A percentile compares a stretch with the other conserved stretches of the same genome.
Conservation (phyloP, 2,113 vertebrate species). For the Guaruba guarouba region DNA sequence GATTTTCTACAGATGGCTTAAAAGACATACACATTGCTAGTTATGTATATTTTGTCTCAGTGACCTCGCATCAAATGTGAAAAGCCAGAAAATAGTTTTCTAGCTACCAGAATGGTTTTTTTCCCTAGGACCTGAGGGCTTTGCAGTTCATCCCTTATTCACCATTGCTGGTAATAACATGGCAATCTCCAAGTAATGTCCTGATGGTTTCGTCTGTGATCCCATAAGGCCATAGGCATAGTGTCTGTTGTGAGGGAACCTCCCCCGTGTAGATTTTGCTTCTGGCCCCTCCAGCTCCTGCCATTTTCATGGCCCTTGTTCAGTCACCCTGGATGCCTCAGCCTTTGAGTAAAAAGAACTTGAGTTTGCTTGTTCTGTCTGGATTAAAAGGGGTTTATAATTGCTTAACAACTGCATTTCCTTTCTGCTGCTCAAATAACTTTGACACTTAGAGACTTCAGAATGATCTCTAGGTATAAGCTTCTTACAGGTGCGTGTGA, state of each 20-base stretch:
- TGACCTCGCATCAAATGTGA: not conserved
- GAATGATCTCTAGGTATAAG: not conserved
- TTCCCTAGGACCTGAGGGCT: not conserved
- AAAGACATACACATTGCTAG: not conserved
- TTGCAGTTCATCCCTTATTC: not conserved
- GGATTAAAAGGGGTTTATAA: not conserved
- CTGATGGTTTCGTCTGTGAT: not conserved
- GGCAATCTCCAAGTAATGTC: not conserved
- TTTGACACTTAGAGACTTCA: not conserved
- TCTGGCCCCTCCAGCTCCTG: not conserved
- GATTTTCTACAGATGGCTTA: not conserved
- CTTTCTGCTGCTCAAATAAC: not conserved
- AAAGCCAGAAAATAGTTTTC: not conserved
- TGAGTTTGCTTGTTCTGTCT: not conserved
- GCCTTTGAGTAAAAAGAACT: not conserved
- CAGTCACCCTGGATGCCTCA: not conserved
- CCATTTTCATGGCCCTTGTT: fast-evolving
- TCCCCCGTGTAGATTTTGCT: not conserved
- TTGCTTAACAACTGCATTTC: not conserved
- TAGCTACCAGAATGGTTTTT: not conserved
- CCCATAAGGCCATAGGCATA: not conserved
- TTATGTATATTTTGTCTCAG: not conserved
- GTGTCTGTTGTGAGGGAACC: not conserved
- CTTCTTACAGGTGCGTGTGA: not conserved
- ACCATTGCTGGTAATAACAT: not conserved